A percentile compares a stretch with the other conserved stretches of the same genome.
These are phyloP conservation scores for Carabus problematicus DNA, from an alignment of 2,888 invertebrate genomes.

Conservation along the genomic window DNA sequence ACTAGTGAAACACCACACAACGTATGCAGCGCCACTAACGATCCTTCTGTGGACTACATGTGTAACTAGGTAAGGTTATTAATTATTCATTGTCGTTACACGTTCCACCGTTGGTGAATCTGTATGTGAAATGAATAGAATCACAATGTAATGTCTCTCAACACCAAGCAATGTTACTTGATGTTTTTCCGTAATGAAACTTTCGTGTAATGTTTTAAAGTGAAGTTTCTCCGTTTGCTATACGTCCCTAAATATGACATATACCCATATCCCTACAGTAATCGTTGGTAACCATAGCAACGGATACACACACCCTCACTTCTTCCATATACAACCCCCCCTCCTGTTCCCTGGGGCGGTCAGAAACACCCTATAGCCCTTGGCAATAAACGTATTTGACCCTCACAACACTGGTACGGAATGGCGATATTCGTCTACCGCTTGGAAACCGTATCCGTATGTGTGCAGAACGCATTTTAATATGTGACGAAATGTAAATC, in stretches of 20 bases:
- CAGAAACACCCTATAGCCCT: not conserved
- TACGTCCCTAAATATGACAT: too few species aligned
- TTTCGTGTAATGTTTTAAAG: too few species aligned
- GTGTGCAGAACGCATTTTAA: not conserved
- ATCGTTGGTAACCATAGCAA: not conserved
- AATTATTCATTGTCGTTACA: slow-evolving; percentile 3
- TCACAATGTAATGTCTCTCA: slow-evolving; percentile 7
- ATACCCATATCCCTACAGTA: too few species aligned
- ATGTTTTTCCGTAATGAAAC: too few species aligned
- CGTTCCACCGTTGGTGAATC: not conserved
- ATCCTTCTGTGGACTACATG: slow-evolving; percentile 1
- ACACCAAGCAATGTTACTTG: too few species aligned
- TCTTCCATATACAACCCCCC: not conserved
- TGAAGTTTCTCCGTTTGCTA: too few species aligned
- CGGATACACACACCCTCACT: not conserved
- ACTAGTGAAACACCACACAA: not conserved
- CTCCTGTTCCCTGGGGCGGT: slow-evolving; percentile 3
- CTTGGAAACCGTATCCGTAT: not conserved
- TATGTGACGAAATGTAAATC: slow-evolving; percentile 3
- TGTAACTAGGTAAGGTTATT: slow-evolving; percentile 11
- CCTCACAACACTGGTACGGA: not conserved
- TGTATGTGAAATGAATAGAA: slow-evolving; percentile 14
- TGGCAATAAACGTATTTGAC: not conserved
- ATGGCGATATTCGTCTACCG: not conserved
- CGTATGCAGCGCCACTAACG: slow-evolving; percentile 12